Conservation (phyloP, 2,888 invertebrate genomes). For the Sepioteuthis lessoniana region DNA sequence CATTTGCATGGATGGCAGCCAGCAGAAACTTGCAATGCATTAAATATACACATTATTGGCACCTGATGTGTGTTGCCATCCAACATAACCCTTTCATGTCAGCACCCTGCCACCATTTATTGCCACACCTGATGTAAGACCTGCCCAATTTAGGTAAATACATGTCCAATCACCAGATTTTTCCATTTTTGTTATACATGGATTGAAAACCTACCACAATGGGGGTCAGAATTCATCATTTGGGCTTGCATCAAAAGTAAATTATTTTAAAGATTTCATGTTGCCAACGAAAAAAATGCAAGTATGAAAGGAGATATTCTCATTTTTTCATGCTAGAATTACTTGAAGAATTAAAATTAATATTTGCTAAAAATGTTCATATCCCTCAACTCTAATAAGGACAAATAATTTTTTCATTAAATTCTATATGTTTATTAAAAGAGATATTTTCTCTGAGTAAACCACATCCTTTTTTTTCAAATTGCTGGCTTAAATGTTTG, state of each 20-base stretch:
- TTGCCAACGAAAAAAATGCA: background rate
- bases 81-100: constrained; percentile 18
- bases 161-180: background rate
- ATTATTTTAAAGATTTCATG: background rate
- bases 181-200: background rate
- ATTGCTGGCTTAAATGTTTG: no score
- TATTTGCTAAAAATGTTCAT: background rate
- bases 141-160: background rate
- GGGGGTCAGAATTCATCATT: background rate
- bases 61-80: constrained; percentile 11
- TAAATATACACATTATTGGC: constrained; percentile 33
- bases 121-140: background rate
- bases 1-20: background rate
- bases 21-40: constrained; percentile 7
- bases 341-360: background rate
- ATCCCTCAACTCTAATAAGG: background rate
- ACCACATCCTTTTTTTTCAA: no score
- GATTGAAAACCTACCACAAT: background rate
- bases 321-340: background rate
- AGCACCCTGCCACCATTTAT: background rate
- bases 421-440: background rate
- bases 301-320: background rate
- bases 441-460: background rate
- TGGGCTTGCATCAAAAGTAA: background rate
- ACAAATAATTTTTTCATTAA: background rate